Base-by-base conservation (phyloP, 2,113 vertebrate genomes). In the Columbina picui region DNA sequence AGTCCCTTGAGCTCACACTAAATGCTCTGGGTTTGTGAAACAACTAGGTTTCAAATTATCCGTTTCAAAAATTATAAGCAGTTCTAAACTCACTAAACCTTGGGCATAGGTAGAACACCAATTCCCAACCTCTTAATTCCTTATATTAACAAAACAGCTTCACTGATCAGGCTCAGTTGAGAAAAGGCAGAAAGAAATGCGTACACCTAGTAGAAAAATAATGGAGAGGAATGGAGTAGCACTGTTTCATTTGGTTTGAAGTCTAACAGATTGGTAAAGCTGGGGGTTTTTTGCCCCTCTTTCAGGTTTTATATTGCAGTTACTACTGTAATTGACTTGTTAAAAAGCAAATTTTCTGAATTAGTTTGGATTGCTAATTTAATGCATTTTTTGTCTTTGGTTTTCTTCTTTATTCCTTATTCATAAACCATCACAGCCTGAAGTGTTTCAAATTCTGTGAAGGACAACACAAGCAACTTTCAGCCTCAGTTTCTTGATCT, bases 241-340 rank as follows among this genome's bases (percentile, higher is more conserved):
- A 47, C 11, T 38, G 6, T 18, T 74, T 74, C 12, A 36, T 74
- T 45, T 68, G 25, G 15, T 41, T 64, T 49, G 17, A 82, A 64
- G 20, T 67, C 34, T 14, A 80, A 34, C 3, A 55, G 38, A 50
- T 19, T 52, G 9, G 3, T 50, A 14, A 81, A 34, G 4, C 5
- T 38, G 5, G 2, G 3, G 2, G 11, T 4, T 5, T 2, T 50
- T 20, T 5, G 2, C 5, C 2, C 5, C 3, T 6, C 36, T 55
- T 75, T 75, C 34, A 71, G 38, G 10, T 4, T 81, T 73, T 64
- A 41, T 9, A 36, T 81, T 53, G 2, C 9, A 30, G 21, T 20
- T 78, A 20, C 7, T 45, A 2, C 2, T 88, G 6, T 41, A 75
- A 30, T 4, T 34, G 22, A 38, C 30, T 56, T 38, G 18, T 36